These are phyloP conservation scores for Tetramorium parvispinum DNA, from an alignment of 1,140 invertebrate genomes.

Conservation along the genomic window DNA sequence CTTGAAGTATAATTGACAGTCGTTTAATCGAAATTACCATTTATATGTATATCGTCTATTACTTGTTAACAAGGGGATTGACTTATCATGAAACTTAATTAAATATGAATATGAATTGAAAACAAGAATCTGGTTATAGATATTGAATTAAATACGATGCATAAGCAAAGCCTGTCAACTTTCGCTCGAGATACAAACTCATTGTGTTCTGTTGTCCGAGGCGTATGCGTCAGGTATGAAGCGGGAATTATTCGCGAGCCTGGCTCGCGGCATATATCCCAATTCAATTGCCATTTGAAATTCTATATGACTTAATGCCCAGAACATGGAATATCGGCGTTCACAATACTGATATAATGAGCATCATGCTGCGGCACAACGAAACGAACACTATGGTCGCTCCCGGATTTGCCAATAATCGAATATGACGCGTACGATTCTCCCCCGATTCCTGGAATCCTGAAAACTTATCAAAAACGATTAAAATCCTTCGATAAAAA, in stretches of 20 bases:
- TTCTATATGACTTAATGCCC: conserved; percentile 36
- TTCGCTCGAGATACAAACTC: not conserved
- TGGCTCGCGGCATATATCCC: not conserved
- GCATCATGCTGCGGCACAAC: conserved; percentile 1
- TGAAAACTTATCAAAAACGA: conserved; percentile 1
- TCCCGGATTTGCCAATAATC: conserved; percentile 18
- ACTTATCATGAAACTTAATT: not conserved
- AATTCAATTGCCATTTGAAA: conserved; percentile 40
- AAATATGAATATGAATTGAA: not conserved
- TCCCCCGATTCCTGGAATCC: not conserved
- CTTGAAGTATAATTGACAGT: not conserved
- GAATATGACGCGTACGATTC: not conserved
- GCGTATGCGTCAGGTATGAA: not conserved
- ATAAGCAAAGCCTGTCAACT: not conserved
- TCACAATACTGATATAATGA: conserved; percentile 37
- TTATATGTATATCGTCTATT: not conserved
- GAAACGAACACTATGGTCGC: not conserved
- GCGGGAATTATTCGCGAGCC: conserved; percentile 32
- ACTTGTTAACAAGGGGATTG: not conserved
- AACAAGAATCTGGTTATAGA: not conserved
- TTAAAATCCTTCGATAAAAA: not conserved
- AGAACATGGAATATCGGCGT: conserved; percentile 36
- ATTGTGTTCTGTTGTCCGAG: not conserved
- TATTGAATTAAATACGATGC: not conserved
- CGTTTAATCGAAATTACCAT: not conserved